phyloP scores from a whole-genome alignment of 2,888 invertebrate species.

The Anarsia innoxiella region DNA sequence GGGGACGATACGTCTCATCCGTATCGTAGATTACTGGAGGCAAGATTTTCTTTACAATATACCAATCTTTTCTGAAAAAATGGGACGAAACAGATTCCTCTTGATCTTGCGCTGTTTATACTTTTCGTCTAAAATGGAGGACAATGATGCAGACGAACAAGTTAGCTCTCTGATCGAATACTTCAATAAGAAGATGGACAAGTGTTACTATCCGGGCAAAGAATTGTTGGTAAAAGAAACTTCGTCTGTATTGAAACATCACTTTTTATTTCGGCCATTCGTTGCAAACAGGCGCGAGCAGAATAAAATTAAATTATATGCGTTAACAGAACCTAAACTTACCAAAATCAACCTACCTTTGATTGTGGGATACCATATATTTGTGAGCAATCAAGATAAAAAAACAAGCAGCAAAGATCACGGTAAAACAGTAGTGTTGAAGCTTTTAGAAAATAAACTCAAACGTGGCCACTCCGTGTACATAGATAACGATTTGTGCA shows the following conservation, averaged over 20 bases:
- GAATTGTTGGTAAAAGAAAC: slow-evolving; percentile 10
- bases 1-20: slow-evolving; percentile 19
- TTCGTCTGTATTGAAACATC: slow-evolving; percentile 21
- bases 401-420: slow-evolving; percentile 11
- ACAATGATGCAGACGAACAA: neutral
- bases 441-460: slow-evolving; percentile 2
- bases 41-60: slow-evolving; percentile 19
- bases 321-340: slow-evolving; percentile 33
- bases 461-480: slow-evolving; percentile 9
- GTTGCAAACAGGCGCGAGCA: too few species aligned
- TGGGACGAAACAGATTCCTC: slow-evolving; percentile 26
- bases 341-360: too few species aligned
- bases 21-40: slow-evolving; percentile 24
- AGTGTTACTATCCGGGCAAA: slow-evolving; percentile 9
- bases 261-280: slow-evolving; percentile 30
- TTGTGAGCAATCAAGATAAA: slow-evolving; percentile 19
- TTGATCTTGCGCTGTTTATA: slow-evolving; percentile 17
- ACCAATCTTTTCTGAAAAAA: slow-evolving; percentile 11
- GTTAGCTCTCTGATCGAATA: slow-evolving; percentile 8
- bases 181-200: slow-evolving; percentile 13
- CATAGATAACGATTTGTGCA: slow-evolving; percentile 13
- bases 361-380: slow-evolving; percentile 16
- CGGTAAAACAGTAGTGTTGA: slow-evolving; percentile 8
- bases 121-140: neutral
- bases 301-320: slow-evolving; percentile 36